phyloP scores from a whole-genome alignment of 92 coral and sea anemone genomes.

The Siderastrea radians region DNA sequence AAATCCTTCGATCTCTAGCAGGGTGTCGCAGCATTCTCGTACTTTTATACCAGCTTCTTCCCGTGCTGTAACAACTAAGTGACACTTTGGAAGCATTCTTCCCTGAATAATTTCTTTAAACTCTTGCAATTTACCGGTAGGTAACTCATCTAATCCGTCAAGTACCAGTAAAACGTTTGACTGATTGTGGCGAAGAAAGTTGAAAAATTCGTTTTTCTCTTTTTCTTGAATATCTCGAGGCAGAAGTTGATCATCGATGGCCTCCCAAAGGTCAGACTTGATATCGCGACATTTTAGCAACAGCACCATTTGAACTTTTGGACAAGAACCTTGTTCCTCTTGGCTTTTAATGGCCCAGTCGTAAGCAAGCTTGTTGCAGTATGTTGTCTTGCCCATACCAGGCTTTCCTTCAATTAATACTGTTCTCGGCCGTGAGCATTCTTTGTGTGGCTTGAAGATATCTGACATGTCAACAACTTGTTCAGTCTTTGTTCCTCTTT shows the following conservation, averaged over 20 bases:
- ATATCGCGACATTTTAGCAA: conserved; percentile 47
- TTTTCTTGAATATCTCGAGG: conserved; percentile 40
- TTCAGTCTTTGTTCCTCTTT: conserved; percentile 26
- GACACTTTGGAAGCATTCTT: conserved; percentile 25
- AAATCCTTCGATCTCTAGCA: conserved; percentile 47
- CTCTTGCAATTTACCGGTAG: not conserved
- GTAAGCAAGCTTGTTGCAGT: conserved; percentile 43
- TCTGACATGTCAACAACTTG: conserved; percentile 35
- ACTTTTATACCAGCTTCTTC: conserved; percentile 21
- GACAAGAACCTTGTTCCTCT: not conserved
- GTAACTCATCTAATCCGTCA: conserved; percentile 54
- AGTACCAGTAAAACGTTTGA: conserved; percentile 35
- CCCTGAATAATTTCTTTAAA: not conserved
- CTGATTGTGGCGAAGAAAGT: conserved; percentile 23
- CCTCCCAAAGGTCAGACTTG: conserved; percentile 26
- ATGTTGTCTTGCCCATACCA: conserved; percentile 55
- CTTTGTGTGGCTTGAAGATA: conserved; percentile 37
- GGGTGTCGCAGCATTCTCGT: conserved; percentile 35
- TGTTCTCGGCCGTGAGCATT: conserved; percentile 26
- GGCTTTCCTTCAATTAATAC: conserved; percentile 50
- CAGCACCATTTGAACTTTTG: conserved; percentile 1
- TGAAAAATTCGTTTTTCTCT: too few relatives aligned
- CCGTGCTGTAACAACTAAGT: conserved; percentile 33
- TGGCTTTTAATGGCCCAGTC: conserved; percentile 37
- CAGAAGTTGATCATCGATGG: conserved; percentile 37